Percentiles rank a stretch among this genome's conserved stretches.
Evolutionary conservation across 2,888 invertebrate species (phyloP).

Genomic region (Cantharis rustica): DNA sequence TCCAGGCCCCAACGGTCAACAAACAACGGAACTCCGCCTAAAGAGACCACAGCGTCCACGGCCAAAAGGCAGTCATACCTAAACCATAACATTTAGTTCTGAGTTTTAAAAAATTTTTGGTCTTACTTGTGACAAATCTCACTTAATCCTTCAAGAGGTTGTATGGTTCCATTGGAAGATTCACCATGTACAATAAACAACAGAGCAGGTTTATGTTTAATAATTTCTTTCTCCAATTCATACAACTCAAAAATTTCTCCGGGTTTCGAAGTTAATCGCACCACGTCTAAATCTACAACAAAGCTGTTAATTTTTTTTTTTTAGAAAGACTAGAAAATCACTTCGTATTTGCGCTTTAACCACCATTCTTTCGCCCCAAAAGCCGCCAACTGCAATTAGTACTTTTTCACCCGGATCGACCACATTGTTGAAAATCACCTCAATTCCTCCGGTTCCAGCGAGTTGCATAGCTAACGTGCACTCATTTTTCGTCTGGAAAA

Average conservation of each 20-base stretch:
- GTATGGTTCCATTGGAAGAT: slow-evolving; percentile 79
- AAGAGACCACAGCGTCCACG: slow-evolving; percentile 74
- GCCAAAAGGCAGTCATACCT: slow-evolving; percentile 66
- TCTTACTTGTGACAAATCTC: slow-evolving; percentile 72
- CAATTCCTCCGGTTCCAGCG: slow-evolving; percentile 76
- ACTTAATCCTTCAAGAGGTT: slow-evolving; percentile 77
- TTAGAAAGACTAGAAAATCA: slow-evolving; percentile 34
- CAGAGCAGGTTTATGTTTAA: slow-evolving; percentile 66
- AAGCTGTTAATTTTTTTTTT: neutral
- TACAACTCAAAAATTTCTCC: slow-evolving; percentile 61
- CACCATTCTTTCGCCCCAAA: slow-evolving; percentile 80
- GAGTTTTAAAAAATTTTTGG: neutral
- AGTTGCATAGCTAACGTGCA: slow-evolving; percentile 78
- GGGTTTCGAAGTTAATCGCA: slow-evolving; percentile 27
- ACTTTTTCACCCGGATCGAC: slow-evolving; percentile 73
- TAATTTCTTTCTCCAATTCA: slow-evolving; percentile 67
- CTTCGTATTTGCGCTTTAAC: slow-evolving; percentile 73
- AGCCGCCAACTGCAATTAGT: slow-evolving; percentile 73
- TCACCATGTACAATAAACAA: slow-evolving; percentile 85
- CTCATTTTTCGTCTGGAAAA: slow-evolving; percentile 80
- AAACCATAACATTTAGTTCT: slow-evolving; percentile 14
- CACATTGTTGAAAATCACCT: slow-evolving; percentile 76
- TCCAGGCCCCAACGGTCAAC: slow-evolving; percentile 74
- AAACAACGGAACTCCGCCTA: slow-evolving; percentile 69
- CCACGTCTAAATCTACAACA: slow-evolving; percentile 33